phyloP scores from a whole-genome alignment of 2,113 vertebrate genomes.

The Myrmecophaga tridactyla region DNA sequence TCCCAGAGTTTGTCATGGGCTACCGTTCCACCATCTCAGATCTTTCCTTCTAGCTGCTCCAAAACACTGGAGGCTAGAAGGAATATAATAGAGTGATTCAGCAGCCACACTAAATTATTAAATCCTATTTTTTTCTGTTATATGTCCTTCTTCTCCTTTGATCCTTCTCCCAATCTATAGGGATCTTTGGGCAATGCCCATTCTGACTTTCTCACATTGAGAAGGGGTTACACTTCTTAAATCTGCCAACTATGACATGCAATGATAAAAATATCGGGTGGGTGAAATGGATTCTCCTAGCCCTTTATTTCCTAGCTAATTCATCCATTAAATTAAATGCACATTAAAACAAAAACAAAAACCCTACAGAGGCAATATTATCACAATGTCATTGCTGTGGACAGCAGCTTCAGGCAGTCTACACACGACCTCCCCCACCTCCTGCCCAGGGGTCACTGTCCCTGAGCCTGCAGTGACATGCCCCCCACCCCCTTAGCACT shows the following conservation, averaged over 20 bases:
- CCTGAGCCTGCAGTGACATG: background rate
- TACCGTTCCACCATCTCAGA: too few relatives aligned
- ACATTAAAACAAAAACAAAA: background rate
- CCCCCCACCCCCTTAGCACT: background rate
- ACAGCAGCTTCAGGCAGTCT: background rate
- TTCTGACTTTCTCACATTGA: too few relatives aligned
- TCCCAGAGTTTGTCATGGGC: too few relatives aligned
- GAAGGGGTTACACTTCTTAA: too few relatives aligned
- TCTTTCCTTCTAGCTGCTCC: too few relatives aligned
- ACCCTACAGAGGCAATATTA: background rate
- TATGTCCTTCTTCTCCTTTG: too few relatives aligned
- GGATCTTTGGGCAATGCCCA: too few relatives aligned
- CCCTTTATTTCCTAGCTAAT: background rate
- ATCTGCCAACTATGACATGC: background rate
- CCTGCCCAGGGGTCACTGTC: background rate
- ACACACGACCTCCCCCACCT: background rate
- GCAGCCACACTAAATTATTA: too few relatives aligned
- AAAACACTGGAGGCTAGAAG: too few relatives aligned
- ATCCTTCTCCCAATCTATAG: too few relatives aligned
- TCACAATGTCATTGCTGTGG: background rate
- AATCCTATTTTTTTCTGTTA: too few relatives aligned
- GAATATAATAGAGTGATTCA: too few relatives aligned
- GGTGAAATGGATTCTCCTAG: background rate
- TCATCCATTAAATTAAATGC: background rate
- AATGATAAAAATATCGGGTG: background rate